These are phyloP conservation scores for Fistularia commersonii DNA, from an alignment of 2,797 vertebrate species.

Conservation along the genomic window DNA sequence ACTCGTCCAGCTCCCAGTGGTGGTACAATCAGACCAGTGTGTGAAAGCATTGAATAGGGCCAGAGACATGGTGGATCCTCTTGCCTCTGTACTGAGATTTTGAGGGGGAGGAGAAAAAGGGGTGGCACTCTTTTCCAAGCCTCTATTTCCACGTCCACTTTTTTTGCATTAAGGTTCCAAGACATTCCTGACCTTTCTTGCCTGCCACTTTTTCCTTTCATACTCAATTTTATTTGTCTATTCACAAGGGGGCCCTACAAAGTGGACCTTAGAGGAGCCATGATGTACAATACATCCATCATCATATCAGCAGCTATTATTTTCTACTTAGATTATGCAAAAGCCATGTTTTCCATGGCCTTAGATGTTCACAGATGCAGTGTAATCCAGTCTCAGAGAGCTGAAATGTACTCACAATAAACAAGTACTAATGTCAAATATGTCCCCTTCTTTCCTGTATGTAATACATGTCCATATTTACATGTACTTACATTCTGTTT, in stretches of 20 bases:
- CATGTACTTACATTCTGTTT: too few species aligned
- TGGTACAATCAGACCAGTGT: slow-evolving; percentile 61
- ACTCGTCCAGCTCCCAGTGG: slow-evolving; percentile 27
- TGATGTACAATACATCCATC: too few species aligned
- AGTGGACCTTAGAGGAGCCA: too few species aligned
- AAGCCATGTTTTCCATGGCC: too few species aligned
- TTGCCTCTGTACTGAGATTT: slow-evolving; percentile 40
- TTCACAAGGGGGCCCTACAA: slow-evolving; percentile 3
- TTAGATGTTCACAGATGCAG: too few species aligned
- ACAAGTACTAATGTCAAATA: too few species aligned
- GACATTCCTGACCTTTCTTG: slow-evolving; percentile 30
- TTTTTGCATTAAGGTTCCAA: slow-evolving; percentile 4
- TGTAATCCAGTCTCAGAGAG: too few species aligned
- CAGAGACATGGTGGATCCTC: slow-evolving; percentile 38
- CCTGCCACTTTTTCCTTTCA: slow-evolving; percentile 3
- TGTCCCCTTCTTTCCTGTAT: too few species aligned
- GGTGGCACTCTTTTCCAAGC: slow-evolving; percentile 31
- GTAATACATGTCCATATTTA: too few species aligned
- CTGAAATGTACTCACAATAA: too few species aligned
- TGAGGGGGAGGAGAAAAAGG: slow-evolving; percentile 23
- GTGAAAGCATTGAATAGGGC: slow-evolving; percentile 37
- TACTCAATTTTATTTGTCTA: background rate
- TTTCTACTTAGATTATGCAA: too few species aligned
- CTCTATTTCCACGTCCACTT: slow-evolving; percentile 8
- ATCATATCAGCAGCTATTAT: too few species aligned